A percentile compares a stretch with the other conserved stretches of the same genome.
Conservation (phyloP, 1,140 invertebrate species). For the Odontomachus brunneus region DNA sequence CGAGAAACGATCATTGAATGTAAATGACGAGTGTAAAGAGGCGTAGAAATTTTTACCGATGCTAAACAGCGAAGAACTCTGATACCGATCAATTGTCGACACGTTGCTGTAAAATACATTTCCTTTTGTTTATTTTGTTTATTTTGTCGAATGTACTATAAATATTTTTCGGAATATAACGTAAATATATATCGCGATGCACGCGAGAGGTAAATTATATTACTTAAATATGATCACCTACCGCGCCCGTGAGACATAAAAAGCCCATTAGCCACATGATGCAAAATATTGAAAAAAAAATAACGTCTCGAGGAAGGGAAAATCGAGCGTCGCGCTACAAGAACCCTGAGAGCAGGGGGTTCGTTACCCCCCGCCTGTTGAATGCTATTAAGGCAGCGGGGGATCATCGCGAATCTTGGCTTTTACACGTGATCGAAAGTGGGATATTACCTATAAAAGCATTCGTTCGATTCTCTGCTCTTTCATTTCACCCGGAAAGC, state of each 20-base stretch:
- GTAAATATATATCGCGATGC: not conserved
- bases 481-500: constrained; percentile 75
- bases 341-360: constrained; percentile 59
- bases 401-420: constrained; percentile 69
- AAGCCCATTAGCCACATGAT: constrained; percentile 79
- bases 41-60: constrained; percentile 6
- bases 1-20: constrained; percentile 88
- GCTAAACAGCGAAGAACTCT: constrained; percentile 9
- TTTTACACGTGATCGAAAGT: constrained; percentile 54
- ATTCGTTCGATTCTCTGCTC: constrained; percentile 67
- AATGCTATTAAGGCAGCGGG: constrained; percentile 80
- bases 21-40: not conserved
- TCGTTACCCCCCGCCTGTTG: constrained; percentile 58
- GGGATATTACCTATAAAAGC: constrained; percentile 81
- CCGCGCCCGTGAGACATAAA: constrained; percentile 73
- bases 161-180: not conserved
- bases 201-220: constrained; percentile 24
- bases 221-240: constrained; percentile 45
- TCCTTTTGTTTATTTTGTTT: too few species aligned
- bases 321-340: constrained; percentile 45
- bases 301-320: constrained; percentile 59
- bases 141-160: not conserved
- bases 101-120: constrained; percentile 6
- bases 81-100: too few species aligned
- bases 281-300: constrained; percentile 76